Conservation (phyloP, 1,140 invertebrate species). For the Cecropterus lyciades region DNA sequence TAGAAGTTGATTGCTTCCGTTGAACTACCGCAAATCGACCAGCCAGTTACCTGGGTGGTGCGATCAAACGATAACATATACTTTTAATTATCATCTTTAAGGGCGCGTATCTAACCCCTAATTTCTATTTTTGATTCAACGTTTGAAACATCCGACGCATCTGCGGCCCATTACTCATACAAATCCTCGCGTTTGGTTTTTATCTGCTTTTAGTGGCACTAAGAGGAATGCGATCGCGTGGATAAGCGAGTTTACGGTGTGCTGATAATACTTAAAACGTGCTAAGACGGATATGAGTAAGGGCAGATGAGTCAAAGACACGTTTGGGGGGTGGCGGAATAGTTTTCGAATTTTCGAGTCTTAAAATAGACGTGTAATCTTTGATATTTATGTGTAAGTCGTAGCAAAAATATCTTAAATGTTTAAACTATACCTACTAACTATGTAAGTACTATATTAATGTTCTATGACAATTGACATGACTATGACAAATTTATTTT, state of each 20-base stretch:
- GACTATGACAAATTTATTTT: too few relatives aligned
- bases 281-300: slow-evolving; percentile 43
- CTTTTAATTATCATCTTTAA: slow-evolving; percentile 74
- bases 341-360: background rate
- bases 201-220: slow-evolving; percentile 43
- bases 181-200: slow-evolving; percentile 54
- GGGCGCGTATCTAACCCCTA: slow-evolving; percentile 65
- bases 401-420: too few relatives aligned
- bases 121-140: slow-evolving; percentile 74
- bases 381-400: too few relatives aligned
- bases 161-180: slow-evolving; percentile 71
- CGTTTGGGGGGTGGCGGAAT: background rate
- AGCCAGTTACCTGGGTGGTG: slow-evolving; percentile 68
- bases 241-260: slow-evolving; percentile 39
- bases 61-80: slow-evolving; percentile 63
- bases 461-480: too few relatives aligned
- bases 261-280: slow-evolving; percentile 56
- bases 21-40: slow-evolving; percentile 42
- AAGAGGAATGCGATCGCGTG: slow-evolving; percentile 42
- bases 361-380: too few relatives aligned
- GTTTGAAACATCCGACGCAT: slow-evolving; percentile 52
- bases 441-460: too few relatives aligned
- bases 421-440: too few relatives aligned
- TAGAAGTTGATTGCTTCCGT: slow-evolving; percentile 45
- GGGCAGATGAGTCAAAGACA: slow-evolving; percentile 22